Evolutionary conservation across 2,888 invertebrate species (phyloP).

Genomic region (Limenitis camilla): DNA sequence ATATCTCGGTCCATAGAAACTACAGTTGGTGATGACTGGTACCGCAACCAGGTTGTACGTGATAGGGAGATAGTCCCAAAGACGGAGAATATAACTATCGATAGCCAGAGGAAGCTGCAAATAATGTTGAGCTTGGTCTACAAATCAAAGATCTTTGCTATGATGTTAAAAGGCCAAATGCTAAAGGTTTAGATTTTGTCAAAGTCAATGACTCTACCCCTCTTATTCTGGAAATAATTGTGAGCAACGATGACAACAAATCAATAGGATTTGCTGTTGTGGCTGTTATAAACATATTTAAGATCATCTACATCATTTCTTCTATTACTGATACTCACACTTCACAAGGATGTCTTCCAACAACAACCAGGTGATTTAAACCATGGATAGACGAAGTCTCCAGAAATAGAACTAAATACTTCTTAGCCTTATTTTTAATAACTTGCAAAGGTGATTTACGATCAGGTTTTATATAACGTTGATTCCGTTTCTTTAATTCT

Average conservation of each 20-base stretch:
- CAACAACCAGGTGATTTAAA: constrained; percentile 64
- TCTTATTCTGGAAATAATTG: too few species aligned
- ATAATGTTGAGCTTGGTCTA: background rate
- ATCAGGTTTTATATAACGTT: constrained; percentile 8
- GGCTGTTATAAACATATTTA: too few species aligned
- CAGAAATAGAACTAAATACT: constrained; percentile 55
- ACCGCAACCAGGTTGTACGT: constrained; percentile 76
- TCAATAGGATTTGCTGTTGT: too few species aligned
- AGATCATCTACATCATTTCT: too few species aligned
- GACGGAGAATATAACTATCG: constrained; percentile 68
- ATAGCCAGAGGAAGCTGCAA: constrained; percentile 73
- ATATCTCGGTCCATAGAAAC: constrained; percentile 83
- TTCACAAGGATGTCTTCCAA: constrained; percentile 61
- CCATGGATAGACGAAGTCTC: constrained; percentile 73
- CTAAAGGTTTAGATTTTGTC: background rate
- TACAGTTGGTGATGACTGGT: constrained; percentile 81
- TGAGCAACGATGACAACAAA: too few species aligned
- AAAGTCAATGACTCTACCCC: too few species aligned
- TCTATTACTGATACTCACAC: too few species aligned
- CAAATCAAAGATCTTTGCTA: background rate
- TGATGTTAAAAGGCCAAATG: background rate
- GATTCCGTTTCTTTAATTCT: constrained; percentile 23
- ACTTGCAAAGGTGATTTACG: constrained; percentile 17
- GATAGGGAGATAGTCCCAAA: constrained; percentile 74
- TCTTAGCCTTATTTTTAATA: constrained; percentile 31